These are phyloP conservation scores for Cosmorhoe ocellata DNA, from an alignment of 2,888 invertebrate genomes.

Conservation along the genomic window DNA sequence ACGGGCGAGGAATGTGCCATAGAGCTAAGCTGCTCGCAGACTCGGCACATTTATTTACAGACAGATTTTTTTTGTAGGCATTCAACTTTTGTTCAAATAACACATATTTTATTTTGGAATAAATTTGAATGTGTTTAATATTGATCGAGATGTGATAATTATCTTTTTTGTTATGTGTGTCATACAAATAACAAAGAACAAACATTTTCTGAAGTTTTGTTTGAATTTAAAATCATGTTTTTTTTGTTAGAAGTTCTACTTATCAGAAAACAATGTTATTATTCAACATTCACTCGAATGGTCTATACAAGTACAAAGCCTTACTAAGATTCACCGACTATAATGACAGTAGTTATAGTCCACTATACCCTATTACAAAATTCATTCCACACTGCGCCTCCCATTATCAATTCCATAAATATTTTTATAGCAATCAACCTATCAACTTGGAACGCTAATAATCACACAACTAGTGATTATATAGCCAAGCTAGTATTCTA, in stretches of 20 bases:
- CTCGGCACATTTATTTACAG: constrained; percentile 46
- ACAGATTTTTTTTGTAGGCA: background rate
- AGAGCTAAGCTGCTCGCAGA: constrained; percentile 58
- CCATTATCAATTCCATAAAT: constrained; percentile 65
- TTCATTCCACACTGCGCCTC: constrained; percentile 39
- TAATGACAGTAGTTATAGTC: constrained; percentile 33
- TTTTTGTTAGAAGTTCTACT: too few relatives aligned
- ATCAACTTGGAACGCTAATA: constrained; percentile 65
- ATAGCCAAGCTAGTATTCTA: constrained; percentile 58
- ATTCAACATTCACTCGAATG: background rate
- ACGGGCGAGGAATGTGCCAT: constrained; percentile 77
- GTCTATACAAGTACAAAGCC: constrained; percentile 8
- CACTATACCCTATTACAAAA: constrained; percentile 44
- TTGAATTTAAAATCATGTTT: background rate
- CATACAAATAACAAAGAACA: background rate
- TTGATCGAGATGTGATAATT: too few relatives aligned
- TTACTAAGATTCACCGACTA: constrained; percentile 11
- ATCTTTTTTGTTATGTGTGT: too few relatives aligned
- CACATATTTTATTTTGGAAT: too few relatives aligned
- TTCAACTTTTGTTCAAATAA: too few relatives aligned
- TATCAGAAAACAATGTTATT: too few relatives aligned
- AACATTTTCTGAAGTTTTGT: background rate
- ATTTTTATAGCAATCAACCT: constrained; percentile 71
- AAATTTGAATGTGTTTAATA: too few relatives aligned
- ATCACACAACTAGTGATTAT: constrained; percentile 46